phyloP scores from a whole-genome alignment of 2,797 vertebrate genomes.

The Gymnocypris eckloni region DNA sequence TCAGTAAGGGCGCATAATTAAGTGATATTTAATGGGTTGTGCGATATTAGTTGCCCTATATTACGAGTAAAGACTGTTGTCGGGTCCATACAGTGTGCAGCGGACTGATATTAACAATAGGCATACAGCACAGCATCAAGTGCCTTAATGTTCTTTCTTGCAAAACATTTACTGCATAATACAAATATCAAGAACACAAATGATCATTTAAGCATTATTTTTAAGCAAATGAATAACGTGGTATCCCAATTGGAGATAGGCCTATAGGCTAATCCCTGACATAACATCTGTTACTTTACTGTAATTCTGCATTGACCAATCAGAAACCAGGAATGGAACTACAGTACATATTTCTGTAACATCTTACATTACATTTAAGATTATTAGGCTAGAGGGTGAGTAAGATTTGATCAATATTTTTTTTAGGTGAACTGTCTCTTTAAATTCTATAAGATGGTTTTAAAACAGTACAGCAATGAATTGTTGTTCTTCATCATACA shows the following conservation, averaged over 20 bases:
- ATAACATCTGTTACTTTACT: background rate
- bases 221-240: background rate
- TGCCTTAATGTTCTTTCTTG: background rate
- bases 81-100: background rate
- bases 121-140: background rate
- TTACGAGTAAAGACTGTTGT: background rate
- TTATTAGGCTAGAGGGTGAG: background rate
- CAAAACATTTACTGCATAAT: too few relatives aligned
- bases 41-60: background rate
- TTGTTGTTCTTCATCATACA: background rate
- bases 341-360: background rate
- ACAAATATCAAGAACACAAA: background rate
- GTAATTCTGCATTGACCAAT: background rate
- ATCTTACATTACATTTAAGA: background rate
- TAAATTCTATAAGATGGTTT: background rate
- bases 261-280: background rate
- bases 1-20: background rate
- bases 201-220: background rate
- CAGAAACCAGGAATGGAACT: background rate
- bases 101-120: background rate
- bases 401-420: background rate
- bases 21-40: background rate
- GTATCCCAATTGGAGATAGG: background rate
- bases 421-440: background rate
- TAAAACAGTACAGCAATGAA: background rate